phyloP scores from a whole-genome alignment of 1,140 invertebrate genomes.

The Schlechtendalia chinensis region DNA sequence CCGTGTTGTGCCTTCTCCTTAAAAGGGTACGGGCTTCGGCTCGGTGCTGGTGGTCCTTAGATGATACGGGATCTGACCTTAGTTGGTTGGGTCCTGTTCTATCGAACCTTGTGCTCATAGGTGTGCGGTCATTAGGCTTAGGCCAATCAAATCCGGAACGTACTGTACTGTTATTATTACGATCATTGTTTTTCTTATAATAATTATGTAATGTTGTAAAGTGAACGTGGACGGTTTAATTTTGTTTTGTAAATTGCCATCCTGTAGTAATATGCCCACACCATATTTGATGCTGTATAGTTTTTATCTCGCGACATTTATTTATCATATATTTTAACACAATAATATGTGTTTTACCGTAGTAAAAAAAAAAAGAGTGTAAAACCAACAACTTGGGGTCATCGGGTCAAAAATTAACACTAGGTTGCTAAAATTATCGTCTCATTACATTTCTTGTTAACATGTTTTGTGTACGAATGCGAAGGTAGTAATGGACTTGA shows the following conservation, averaged over 20 bases:
- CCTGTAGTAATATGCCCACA: too few species aligned
- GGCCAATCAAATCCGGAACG: too few species aligned
- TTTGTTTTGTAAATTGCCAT: background rate
- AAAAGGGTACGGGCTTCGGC: too few species aligned
- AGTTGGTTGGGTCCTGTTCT: too few species aligned
- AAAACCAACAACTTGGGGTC: background rate
- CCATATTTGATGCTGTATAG: too few species aligned
- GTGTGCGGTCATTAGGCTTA: too few species aligned
- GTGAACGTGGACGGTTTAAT: background rate
- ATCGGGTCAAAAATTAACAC: slow-evolving; percentile 29
- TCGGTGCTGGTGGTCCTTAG: too few species aligned
- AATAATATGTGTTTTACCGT: background rate
- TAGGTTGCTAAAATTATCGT: slow-evolving; percentile 29
- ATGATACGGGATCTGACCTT: too few species aligned
- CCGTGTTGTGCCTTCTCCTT: too few species aligned
- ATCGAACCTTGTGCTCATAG: too few species aligned
- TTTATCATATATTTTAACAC: slow-evolving; percentile 6
- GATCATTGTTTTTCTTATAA: too few species aligned
- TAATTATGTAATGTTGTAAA: background rate
- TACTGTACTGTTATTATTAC: too few species aligned
- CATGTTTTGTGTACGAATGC: background rate
- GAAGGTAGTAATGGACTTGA: background rate
- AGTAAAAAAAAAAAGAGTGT: background rate
- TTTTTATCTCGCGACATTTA: background rate
- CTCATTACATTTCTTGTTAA: slow-evolving; percentile 9